Percentiles rank a stretch among this genome's conserved stretches.
phyloP scores from a whole-genome alignment of 2,888 invertebrate species.

The Drosophila maculinotata region DNA sequence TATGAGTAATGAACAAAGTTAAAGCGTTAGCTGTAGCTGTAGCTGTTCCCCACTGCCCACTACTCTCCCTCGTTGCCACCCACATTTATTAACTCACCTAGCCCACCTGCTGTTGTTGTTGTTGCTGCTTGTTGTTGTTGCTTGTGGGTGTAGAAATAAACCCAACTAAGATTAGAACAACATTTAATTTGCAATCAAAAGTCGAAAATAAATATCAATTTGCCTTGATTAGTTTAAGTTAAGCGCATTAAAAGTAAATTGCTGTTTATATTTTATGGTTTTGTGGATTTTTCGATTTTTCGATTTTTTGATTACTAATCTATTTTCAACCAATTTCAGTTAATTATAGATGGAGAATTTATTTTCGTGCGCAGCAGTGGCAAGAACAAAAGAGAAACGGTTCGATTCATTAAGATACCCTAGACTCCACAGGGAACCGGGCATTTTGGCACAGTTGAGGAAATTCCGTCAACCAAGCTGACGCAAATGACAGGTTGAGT shows the following conservation, averaged over 20 bases:
- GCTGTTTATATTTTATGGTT: slow-evolving; percentile 11
- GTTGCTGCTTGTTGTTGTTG: no score
- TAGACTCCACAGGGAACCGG: neutral
- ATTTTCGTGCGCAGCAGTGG: slow-evolving; percentile 12
- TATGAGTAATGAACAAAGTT: slow-evolving; percentile 34
- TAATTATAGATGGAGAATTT: slow-evolving; percentile 13
- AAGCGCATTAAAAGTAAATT: no score
- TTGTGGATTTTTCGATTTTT: no score
- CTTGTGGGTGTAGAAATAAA: slow-evolving; percentile 1
- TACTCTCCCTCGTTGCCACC: no score
- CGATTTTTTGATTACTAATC: neutral
- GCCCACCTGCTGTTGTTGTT: neutral
- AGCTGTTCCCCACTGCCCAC: neutral
- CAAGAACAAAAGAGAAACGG: slow-evolving; percentile 1
- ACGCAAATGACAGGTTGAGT: slow-evolving; percentile 11
- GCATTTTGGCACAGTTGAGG: slow-evolving; percentile 7
- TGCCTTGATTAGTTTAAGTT: no score
- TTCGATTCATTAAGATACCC: slow-evolving; percentile 15
- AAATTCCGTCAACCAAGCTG: slow-evolving; percentile 5
- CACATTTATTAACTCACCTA: no score
- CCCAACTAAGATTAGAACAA: neutral
- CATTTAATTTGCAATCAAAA: slow-evolving; percentile 4
- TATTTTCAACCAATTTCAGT: slow-evolving; percentile 3
- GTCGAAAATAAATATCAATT: slow-evolving; percentile 18
- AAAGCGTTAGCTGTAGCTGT: neutral